Conservation (phyloP, 2,888 invertebrate genomes). For the Metallyticus violacea region DNA sequence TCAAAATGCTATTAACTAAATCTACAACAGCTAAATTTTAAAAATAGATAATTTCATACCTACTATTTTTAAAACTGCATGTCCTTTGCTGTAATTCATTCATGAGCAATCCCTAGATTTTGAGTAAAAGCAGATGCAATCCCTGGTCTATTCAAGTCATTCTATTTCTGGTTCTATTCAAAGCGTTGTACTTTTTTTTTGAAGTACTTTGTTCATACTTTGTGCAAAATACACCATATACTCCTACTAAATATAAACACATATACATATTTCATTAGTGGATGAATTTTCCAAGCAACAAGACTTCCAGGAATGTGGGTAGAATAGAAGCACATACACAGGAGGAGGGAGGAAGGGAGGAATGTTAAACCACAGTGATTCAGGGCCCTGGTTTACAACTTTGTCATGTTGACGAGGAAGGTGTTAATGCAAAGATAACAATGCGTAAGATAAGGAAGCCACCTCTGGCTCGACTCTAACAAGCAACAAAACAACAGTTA, state of each 20-base stretch:
- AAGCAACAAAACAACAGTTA: neutral
- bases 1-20: no score
- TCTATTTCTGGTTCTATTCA: no score
- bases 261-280: neutral
- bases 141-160: no score
- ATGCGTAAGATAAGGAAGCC: neutral
- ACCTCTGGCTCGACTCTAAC: neutral
- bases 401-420: neutral
- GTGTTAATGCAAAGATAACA: neutral
- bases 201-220: no score
- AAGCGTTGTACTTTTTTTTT: no score
- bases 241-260: neutral
- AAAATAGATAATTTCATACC: no score
- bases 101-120: no score
- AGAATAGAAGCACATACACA: neutral
- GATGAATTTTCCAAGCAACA: neutral
- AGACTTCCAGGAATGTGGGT: neutral
- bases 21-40: no score
- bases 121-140: no score
- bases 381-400: neutral
- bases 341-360: neutral
- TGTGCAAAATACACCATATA: neutral
- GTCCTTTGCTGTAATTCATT: no score
- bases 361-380: neutral
- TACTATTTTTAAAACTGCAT: no score